Base-by-base conservation (phyloP, 2,888 invertebrate genomes). In the Amphimallon solstitiale region DNA sequence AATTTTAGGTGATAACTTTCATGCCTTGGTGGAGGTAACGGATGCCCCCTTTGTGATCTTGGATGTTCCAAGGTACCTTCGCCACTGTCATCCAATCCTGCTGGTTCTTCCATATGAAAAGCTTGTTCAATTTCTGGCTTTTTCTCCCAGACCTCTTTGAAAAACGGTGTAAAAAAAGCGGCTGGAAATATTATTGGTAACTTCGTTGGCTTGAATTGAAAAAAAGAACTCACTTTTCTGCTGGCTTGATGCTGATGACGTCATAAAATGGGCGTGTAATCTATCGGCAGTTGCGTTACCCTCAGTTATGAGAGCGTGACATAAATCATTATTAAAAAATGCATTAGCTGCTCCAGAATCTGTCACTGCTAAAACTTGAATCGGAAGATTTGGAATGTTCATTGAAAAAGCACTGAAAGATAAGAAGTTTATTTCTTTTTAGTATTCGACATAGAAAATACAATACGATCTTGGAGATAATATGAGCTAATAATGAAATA, bases 81-180 rank as follows among this genome's bases (percentile, higher is more conserved):
- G 1, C 89, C 90, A 63, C 89, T 89, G 79, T 90, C 89, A 75
- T 86, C 85, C 68, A 86, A 80, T 70, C 80, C 82, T 5, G 74
- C 67, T 1, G 83, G 88, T 76, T 93, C 93, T 79, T 94, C 94
- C 89, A 95, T 89, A 71, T 95, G 91, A 82, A 94, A 94, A 14
- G 95, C 92, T 78, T 94, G 93, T 80, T 97, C 97, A 62, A 97
- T 96, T 84, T 96, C 95, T 23, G 94, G 94, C 76, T 96, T 95
- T 75, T 94, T 93, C 81, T 96, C 95, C 96, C 95, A 97, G 17
- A 95, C 96, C 81, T 95, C 95, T 81, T 95, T 95, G 85, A 97
- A 94, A 86, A 97, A 97, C 49, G 96, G 95, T 49, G 94, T 94
- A 82, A 95, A 97, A 82, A 95, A 95, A 29, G 95, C 94, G 77